These are phyloP conservation scores for Gymnopithys bicolor DNA, from an alignment of 2,797 vertebrate genomes.

Conservation along the genomic window DNA sequence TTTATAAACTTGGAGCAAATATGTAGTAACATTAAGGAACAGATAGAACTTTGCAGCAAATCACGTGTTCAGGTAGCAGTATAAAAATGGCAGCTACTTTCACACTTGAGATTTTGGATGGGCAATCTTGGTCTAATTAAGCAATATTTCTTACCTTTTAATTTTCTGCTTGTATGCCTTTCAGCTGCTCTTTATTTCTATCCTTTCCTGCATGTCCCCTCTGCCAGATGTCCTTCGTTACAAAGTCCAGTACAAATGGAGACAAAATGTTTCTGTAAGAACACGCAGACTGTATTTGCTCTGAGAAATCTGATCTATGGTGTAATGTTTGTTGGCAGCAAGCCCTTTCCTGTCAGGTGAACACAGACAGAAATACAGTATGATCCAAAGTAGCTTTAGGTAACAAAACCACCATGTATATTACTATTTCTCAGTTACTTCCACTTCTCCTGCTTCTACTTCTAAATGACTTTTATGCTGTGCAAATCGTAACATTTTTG, in stretches of 20 bases:
- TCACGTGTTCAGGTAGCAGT: not conserved
- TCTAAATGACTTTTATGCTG: not conserved
- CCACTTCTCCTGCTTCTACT: not conserved
- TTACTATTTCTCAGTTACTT: not conserved
- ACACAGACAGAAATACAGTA: not conserved
- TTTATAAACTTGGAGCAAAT: not conserved
- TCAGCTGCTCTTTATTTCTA: not conserved
- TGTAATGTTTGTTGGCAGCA: not conserved
- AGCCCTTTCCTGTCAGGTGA: slow-evolving; percentile 27
- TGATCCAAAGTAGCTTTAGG: not conserved
- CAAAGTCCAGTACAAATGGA: not conserved
- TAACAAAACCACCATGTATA: not conserved
- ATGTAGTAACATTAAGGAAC: not conserved
- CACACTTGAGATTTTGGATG: not conserved
- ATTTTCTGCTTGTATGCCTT: not conserved
- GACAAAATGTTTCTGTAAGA: not conserved
- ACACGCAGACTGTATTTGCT: not conserved
- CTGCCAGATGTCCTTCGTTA: slow-evolving; percentile 13
- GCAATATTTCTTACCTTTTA: not conserved
- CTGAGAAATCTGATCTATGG: not conserved
- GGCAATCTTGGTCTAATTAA: not conserved
- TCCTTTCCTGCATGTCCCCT: not conserved
- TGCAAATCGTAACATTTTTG: rapidly evolving
- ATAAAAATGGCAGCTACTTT: not conserved
- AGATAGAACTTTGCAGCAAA: not conserved